Evolutionary conservation across 2,888 invertebrate species (phyloP), one percentile per base, ranked within the genome.

Genomic region (Branchellion lobata): DNA sequence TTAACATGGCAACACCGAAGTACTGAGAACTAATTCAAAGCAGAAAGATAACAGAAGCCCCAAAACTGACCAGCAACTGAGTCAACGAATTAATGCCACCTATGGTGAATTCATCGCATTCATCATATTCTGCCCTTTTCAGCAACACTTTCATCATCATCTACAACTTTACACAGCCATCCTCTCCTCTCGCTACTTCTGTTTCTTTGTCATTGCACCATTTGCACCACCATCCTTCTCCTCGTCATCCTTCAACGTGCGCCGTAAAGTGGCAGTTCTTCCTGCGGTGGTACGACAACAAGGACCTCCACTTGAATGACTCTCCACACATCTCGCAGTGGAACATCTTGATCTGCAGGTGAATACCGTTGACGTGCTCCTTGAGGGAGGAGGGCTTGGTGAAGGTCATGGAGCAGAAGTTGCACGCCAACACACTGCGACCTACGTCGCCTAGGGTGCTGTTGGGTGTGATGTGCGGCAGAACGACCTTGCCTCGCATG

Each of bases 341-440:
- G 61, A 72, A 80, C 61, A 72, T 27, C 57, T 80, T 78, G 27
- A 51, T 80, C 31, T 68, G 73, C 31, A 80, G 51, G 57, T 80
- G 80, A 8, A 79, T 68, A 40, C 65, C 80, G 57, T 80, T 79
- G n/a, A 80, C 79, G 31, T 80, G 80, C 29, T 79, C 80, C 57
- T 51, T 79, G 24, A 80, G 75, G 27, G 73, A 73, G 18, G 73
- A 21, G 11, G 51, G 24, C 29, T 65, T 47, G 27, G 80, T 77
- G 57, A 80, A 80, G 24, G 40, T 31, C 61, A 68, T 24, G 5
- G 31, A 33, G 57, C 80, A 80, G 47, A 53, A 61, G 21, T 36
- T 36, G 61, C 80, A 80, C 65, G 51, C 33, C 61, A 80, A n/a
- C 34, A 75, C 40, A 0, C 27, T 24, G 33, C 65, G 72, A 33